phyloP scores from a whole-genome alignment of 2,113 vertebrate genomes.

The Coregonus clupeaformis region DNA sequence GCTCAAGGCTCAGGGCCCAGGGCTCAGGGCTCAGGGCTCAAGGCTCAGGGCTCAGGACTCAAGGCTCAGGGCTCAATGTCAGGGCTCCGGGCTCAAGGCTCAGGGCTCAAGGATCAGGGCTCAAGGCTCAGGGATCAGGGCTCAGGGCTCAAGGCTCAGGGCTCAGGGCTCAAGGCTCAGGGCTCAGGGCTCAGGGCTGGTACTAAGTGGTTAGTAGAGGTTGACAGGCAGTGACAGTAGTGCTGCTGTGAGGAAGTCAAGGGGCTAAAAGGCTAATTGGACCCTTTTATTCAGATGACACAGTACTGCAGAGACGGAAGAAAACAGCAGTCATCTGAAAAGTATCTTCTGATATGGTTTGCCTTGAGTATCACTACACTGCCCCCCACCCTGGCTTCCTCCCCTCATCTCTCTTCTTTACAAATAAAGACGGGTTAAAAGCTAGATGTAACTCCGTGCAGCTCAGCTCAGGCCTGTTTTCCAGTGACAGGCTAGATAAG shows the following conservation, averaged over 20 bases:
- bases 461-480: conserved; percentile 80
- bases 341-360: not conserved
- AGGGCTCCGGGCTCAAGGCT: too few relatives aligned
- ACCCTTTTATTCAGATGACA: not conserved
- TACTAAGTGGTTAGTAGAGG: not conserved
- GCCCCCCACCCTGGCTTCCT: too few relatives aligned
- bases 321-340: not conserved
- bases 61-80: too few relatives aligned
- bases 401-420: conserved; percentile 51
- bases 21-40: too few relatives aligned
- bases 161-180: too few relatives aligned
- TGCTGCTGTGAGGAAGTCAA: not conserved
- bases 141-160: too few relatives aligned
- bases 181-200: too few relatives aligned
- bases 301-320: not conserved
- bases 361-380: not conserved
- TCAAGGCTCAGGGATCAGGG: too few relatives aligned
- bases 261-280: not conserved
- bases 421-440: conserved; percentile 1
- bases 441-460: conserved; percentile 77
- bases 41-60: too few relatives aligned
- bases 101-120: too few relatives aligned
- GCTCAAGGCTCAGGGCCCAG: too few relatives aligned
- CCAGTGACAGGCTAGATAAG: conserved; percentile 81
- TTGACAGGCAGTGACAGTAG: not conserved